Evolutionary conservation across 64 coral and sea anemone genomes (phyloP).

Genomic region (Montipora capricornis): DNA sequence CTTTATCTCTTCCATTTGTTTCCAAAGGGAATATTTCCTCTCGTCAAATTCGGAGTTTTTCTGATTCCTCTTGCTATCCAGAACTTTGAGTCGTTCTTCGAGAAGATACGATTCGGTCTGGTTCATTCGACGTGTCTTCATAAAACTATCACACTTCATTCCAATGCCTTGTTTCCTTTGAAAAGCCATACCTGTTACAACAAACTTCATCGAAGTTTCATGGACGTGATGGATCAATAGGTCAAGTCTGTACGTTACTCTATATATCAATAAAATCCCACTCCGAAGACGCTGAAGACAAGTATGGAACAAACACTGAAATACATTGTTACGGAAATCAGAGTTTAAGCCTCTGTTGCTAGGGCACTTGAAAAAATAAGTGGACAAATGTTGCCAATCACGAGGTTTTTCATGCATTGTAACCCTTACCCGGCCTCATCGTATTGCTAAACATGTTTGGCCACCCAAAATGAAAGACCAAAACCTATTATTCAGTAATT

Average conservation of each 20-base stretch:
- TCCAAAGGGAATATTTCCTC: constrained; percentile 54
- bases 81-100: constrained; percentile 57
- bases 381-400: constrained; percentile 23
- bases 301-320: constrained; percentile 2
- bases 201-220: background rate
- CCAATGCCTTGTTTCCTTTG: background rate
- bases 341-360: background rate
- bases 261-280: background rate
- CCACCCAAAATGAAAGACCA: background rate
- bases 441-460: background rate
- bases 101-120: constrained; percentile 68
- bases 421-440: background rate
- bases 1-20: constrained; percentile 57
- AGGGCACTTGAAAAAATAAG: background rate
- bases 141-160: constrained; percentile 19
- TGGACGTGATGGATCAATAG: background rate
- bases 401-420: background rate
- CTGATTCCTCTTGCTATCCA: constrained; percentile 63
- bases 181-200: background rate
- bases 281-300: background rate
- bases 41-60: constrained; percentile 54
- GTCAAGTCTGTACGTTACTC: background rate
- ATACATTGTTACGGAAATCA: background rate
- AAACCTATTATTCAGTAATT: background rate
- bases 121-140: constrained; percentile 68